phyloP scores from a whole-genome alignment of 2,888 invertebrate genomes.

The Trissonchulus latispiculum region DNA sequence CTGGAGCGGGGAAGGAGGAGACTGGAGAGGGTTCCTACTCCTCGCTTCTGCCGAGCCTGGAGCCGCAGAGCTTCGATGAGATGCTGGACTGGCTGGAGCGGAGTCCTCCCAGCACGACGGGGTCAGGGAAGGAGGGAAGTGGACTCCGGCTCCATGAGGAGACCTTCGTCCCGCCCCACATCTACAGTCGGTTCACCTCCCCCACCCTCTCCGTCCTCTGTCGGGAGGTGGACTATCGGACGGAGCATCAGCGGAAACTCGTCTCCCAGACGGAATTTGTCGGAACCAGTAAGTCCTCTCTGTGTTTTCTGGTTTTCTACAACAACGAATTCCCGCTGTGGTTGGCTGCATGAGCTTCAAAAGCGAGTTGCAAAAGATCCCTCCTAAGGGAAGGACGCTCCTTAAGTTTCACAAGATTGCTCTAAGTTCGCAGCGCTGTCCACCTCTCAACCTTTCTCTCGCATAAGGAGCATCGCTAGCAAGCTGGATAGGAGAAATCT shows the following conservation, averaged over 20 bases:
- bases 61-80: slow-evolving; percentile 33
- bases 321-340: too few species aligned
- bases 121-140: slow-evolving; percentile 50
- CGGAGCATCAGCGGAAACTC: slow-evolving; percentile 16
- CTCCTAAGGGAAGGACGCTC: too few species aligned
- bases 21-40: slow-evolving; percentile 24
- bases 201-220: slow-evolving; percentile 43
- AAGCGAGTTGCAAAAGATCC: too few species aligned
- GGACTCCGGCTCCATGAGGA: background rate
- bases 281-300: background rate
- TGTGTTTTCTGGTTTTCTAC: too few species aligned
- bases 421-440: too few species aligned
- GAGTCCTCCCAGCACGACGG: slow-evolving; percentile 1
- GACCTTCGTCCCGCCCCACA: slow-evolving; percentile 62
- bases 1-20: slow-evolving; percentile 27
- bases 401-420: too few species aligned
- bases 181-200: slow-evolving; percentile 66
- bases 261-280: background rate
- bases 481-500: too few species aligned
- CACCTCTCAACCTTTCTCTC: too few species aligned
- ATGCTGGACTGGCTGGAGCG: background rate
- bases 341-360: too few species aligned
- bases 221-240: slow-evolving; percentile 32
- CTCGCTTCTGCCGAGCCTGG: slow-evolving; percentile 30
- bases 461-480: too few species aligned